Percentiles rank a stretch among this genome's conserved stretches.
Evolutionary conservation across 1,140 invertebrate species (phyloP).

Genomic region (Oppia nitens): DNA sequence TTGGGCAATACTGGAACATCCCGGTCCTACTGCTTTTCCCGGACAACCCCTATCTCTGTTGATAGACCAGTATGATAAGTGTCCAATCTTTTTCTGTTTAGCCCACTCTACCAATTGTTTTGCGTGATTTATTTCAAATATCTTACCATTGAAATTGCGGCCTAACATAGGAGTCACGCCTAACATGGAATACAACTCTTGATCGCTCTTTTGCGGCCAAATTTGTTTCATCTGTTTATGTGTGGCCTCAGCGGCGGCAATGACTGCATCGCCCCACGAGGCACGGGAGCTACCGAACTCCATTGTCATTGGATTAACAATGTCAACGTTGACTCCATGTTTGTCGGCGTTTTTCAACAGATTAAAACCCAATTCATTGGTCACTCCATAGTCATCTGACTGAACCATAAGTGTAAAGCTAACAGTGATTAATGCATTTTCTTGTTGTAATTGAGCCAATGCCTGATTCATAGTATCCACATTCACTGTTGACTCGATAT

Average conservation of each 20-base stretch:
- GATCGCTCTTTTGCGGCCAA: conserved; percentile 20
- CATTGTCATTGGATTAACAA: conserved; percentile 25
- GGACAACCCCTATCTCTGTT: conserved; percentile 22
- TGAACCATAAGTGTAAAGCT: conserved; percentile 23
- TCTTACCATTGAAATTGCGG: conserved; percentile 23
- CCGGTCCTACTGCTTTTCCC: conserved; percentile 7
- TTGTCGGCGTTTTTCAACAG: conserved; percentile 18
- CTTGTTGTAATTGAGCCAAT: conserved; percentile 18
- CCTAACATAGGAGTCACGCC: conserved; percentile 24
- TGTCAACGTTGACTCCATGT: conserved; percentile 19
- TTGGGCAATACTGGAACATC: conserved; percentile 12
- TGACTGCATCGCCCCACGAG: conserved; percentile 22
- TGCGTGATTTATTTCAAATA: conserved; percentile 19
- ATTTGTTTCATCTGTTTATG: conserved; percentile 21
- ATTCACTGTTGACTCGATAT: conserved; percentile 22
- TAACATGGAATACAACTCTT: conserved; percentile 20
- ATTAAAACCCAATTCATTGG: conserved; percentile 21
- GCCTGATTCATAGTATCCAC: conserved; percentile 20
- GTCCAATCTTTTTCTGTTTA: conserved; percentile 20
- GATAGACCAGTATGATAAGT: conserved; percentile 22
- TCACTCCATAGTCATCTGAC: conserved; percentile 23
- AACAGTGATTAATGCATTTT: conserved; percentile 18
- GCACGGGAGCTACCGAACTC: conserved; percentile 16
- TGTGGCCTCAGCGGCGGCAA: conserved; percentile 17
- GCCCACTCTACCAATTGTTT: conserved; percentile 21